Evolutionary conservation across 1,140 invertebrate species (phyloP), one percentile per base, ranked within the genome.

Genomic region (Drosophila repletoides): DNA sequence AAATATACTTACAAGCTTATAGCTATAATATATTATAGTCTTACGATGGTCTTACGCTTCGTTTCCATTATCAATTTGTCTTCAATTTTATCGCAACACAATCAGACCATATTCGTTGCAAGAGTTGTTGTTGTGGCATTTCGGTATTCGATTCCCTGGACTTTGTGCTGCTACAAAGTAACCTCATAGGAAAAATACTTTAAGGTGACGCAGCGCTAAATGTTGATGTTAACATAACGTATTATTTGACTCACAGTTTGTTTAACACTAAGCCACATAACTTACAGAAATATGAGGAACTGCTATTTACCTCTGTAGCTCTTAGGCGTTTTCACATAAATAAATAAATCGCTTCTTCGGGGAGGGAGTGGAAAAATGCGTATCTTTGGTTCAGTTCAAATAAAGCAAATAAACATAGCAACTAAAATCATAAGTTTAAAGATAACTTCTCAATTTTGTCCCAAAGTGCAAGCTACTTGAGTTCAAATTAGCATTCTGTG

Each of bases 21-120:
- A 28, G 14, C n/a, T 9, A 17, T 10, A 24, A n/a, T n/a, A n/a
- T n/a, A n/a, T n/a, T n/a, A n/a, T n/a, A n/a, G n/a, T n/a, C n/a
- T n/a, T n/a, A n/a, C n/a, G n/a, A n/a, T n/a, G n/a, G n/a, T n/a
- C n/a, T n/a, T n/a, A n/a, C n/a, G n/a, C n/a, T n/a, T n/a, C 49
- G 10, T 49, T 51, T 5, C 31, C 9, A 34, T 51, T 41, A 12
- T 41, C 60, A 38, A 53, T 38, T 38, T 40, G 41, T 56, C 31
- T 48, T 28, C 22, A 38, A 29, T 48, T 65, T 56, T 38, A 65
- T 56, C 41, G 40, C 31, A 2, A 21, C 24, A 45, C 40, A 46
- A 56, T 38, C 46, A 34, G 41, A n/a, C n/a, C 52, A 21, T 65
- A 48, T 64, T n/a, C n/a, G 12, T 15, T 26, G 15, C 38, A 56